Percentiles rank a stretch among this genome's conserved stretches.
phyloP scores from a whole-genome alignment of 1,140 invertebrate species.

The Drosophila baimaii region DNA sequence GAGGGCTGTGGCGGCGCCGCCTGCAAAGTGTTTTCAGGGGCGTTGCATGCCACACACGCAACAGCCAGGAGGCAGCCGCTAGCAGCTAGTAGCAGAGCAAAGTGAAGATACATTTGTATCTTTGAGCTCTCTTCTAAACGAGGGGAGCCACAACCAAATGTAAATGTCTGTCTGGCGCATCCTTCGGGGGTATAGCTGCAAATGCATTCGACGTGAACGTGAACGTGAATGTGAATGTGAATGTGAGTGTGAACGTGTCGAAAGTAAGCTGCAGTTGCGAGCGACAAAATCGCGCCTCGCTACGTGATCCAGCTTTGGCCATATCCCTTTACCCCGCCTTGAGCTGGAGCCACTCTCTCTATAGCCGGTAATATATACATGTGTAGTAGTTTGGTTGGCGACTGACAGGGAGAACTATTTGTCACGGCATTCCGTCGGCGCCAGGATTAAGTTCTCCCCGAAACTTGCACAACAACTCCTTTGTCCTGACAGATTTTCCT shows the following conservation, averaged over 20 bases:
- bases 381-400: conserved; percentile 20
- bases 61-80: conserved; percentile 13
- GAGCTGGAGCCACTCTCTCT: conserved; percentile 16
- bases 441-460: conserved; percentile 68
- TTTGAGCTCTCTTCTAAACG: conserved; percentile 30
- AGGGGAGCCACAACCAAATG: conserved; percentile 42
- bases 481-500: conserved; percentile 49
- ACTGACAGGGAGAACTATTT: conserved; percentile 69
- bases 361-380: conserved; percentile 32
- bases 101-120: conserved; percentile 66
- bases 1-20: conserved; percentile 28
- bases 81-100: no score
- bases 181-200: conserved; percentile 39
- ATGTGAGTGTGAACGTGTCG: conserved; percentile 58
- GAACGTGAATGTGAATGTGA: conserved; percentile 37
- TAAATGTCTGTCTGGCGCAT: conserved; percentile 51
- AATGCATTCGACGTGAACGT: conserved; percentile 62
- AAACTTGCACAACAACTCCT: conserved; percentile 2
- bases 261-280: conserved; percentile 60
- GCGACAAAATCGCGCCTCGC: conserved; percentile 72
- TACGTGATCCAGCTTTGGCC: conserved; percentile 56
- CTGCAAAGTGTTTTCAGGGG: conserved; percentile 75
- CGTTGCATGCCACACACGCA: conserved; percentile 70
- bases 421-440: conserved; percentile 72
- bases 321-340: background rate